Evolutionary conservation across 1,140 invertebrate genomes (phyloP), one percentile per base, ranked within the genome.

Genomic region (Cheumatopsyche charites): DNA sequence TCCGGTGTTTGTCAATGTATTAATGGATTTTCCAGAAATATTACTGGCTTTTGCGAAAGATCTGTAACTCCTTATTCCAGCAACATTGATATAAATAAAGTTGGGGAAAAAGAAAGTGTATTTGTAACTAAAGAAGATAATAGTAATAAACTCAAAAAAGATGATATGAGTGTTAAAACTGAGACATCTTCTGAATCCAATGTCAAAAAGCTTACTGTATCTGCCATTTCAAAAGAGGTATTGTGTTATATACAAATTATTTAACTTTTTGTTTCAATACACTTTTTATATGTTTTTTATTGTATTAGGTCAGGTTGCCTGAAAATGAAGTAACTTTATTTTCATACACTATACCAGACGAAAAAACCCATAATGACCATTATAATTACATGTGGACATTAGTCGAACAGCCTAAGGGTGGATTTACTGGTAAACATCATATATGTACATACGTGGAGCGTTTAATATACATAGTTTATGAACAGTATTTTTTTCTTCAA

Each of bases 371-470:
- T 79, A 87, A 85, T 72, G 88, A 89, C 62, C 90, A 91, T 79
- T 97, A 96, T 79, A 91, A 91, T 75, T 97, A 96, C 83, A 89
- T 91, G 19, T 98, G 96, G 96, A 92, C 88, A 21, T 84, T 96
- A 12, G 84, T 97, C 41, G 89, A 90, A 68, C 90, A 94, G 78
- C 94, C 94, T 0, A 90, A 91, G 76, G 89, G 89, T 21, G 91
- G 92, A 61, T 87, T 86, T 80, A 87, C 86, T 78, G 87, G 87
- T 83, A 79, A 75, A 17, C 71, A 67, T n/a, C n/a, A n/a, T n/a
- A n/a, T n/a, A n/a, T n/a, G n/a, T n/a, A n/a, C n/a, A n/a, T n/a
- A n/a, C n/a, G n/a, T n/a, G n/a, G n/a, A n/a, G n/a, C n/a, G n/a
- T n/a, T n/a, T n/a, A n/a, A n/a, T n/a, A n/a, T n/a, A n/a, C n/a